Evolutionary conservation across 2,888 invertebrate species (phyloP).

Genomic region (Melanostoma scalare): DNA sequence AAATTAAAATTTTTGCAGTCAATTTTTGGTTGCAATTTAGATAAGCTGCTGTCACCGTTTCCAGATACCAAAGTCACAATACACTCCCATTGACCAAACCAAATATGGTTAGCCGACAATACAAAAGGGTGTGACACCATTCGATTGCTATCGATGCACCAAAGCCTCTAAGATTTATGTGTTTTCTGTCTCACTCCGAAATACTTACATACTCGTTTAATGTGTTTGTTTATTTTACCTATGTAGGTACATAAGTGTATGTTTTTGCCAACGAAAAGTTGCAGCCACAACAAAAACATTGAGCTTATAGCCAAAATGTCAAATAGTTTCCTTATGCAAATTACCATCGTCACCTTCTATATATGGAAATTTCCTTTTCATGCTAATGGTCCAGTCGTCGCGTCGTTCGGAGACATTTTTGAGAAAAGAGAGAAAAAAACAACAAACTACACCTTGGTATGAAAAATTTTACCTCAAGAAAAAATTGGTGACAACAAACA

Average conservation of each 20-base stretch:
- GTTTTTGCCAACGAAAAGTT: not conserved
- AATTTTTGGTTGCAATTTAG: constrained; percentile 43
- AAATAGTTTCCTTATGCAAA: constrained; percentile 66
- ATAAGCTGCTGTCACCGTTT: constrained; percentile 50
- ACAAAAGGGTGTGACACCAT: constrained; percentile 62
- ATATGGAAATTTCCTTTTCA: constrained; percentile 56
- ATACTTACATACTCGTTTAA: no score
- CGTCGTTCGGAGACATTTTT: not conserved
- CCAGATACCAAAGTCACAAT: constrained; percentile 8
- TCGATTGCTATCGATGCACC: constrained; percentile 52
- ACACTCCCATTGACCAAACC: constrained; percentile 58
- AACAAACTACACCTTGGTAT: constrained; percentile 12
- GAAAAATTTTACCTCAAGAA: constrained; percentile 45
- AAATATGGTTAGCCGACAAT: constrained; percentile 46
- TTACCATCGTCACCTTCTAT: constrained; percentile 64
- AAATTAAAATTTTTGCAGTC: constrained; percentile 63
- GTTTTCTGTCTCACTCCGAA: no score
- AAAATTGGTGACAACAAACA: constrained; percentile 58
- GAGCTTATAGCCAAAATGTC: constrained; percentile 52
- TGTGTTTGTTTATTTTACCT: constrained; percentile 13
- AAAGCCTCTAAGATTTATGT: constrained; percentile 49
- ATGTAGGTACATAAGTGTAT: no score
- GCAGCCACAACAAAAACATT: constrained; percentile 4
- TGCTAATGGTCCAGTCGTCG: constrained; percentile 24
- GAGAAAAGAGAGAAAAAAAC: not conserved